Conservation (phyloP, 2,797 vertebrate species). For the Sebastes nivosus region DNA sequence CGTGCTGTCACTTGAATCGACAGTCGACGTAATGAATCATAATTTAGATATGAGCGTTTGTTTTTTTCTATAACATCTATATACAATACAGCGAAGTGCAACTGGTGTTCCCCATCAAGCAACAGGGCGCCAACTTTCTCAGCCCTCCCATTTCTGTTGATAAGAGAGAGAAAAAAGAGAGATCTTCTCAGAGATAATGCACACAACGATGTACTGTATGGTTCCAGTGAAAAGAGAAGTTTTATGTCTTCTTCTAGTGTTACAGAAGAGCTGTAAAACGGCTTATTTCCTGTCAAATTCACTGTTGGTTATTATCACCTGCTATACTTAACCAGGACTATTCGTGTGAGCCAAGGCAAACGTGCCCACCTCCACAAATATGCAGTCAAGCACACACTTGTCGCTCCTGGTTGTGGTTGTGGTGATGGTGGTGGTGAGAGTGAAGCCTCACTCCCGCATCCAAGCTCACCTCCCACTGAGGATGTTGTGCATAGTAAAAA, state of each 20-base stretch:
- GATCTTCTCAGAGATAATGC: constrained; percentile 17
- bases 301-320: constrained; percentile 12
- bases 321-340: constrained; percentile 19
- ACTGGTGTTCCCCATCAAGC: not conserved
- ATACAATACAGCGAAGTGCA: constrained; percentile 16
- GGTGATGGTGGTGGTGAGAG: constrained; percentile 45
- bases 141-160: constrained; percentile 11
- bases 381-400: constrained; percentile 78
- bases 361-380: constrained; percentile 76
- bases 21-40: constrained; percentile 46
- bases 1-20: constrained; percentile 39
- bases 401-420: constrained; percentile 40
- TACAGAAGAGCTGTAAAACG: not conserved
- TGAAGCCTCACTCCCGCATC: constrained; percentile 59
- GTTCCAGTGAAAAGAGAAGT: not conserved
- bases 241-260: not conserved
- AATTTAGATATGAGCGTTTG: constrained; percentile 34
- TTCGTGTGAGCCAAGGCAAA: constrained; percentile 60
- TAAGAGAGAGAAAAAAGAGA: not conserved
- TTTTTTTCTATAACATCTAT: not conserved
- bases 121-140: constrained; percentile 34
- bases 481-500: constrained; percentile 36
- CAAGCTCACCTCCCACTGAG: constrained; percentile 42
- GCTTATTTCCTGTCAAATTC: constrained; percentile 10
- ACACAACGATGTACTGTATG: not conserved